A percentile compares a stretch with the other conserved stretches of the same genome.
Evolutionary conservation across 2,113 vertebrate genomes (phyloP).

Genomic region (Bubo bubo): DNA sequence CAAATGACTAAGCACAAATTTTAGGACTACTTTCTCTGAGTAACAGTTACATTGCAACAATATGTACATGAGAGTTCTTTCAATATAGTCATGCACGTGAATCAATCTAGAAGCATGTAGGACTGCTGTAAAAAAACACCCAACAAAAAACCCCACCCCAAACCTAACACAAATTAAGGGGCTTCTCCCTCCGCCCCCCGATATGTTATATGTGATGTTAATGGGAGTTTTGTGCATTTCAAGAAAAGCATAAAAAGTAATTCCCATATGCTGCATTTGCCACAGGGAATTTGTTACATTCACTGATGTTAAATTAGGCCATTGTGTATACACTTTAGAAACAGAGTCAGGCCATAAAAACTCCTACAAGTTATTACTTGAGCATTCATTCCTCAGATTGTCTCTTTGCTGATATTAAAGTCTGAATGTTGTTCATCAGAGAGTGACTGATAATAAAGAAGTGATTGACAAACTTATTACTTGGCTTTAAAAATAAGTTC

Average conservation of each 20-base stretch:
- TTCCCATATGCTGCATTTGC: constrained; percentile 64
- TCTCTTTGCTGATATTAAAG: constrained; percentile 70
- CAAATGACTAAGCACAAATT: neutral
- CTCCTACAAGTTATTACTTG: constrained; percentile 62
- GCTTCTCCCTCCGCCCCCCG: neutral
- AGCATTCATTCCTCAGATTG: constrained; percentile 53
- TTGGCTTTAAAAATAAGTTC: constrained; percentile 62
- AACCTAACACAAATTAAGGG: neutral
- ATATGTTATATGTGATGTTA: neutral
- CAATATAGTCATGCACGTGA: neutral
- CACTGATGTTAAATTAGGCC: constrained; percentile 62
- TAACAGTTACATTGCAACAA: neutral
- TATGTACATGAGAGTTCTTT: neutral
- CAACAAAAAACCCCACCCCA: neutral
- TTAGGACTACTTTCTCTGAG: neutral
- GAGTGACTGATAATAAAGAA: constrained; percentile 72
- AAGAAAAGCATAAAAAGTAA: constrained; percentile 46
- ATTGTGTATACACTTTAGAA: constrained; percentile 54
- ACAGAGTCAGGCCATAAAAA: constrained; percentile 59
- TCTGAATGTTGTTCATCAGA: constrained; percentile 70
- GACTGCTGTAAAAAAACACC: neutral
- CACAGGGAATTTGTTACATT: constrained; percentile 51
- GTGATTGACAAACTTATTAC: constrained; percentile 73
- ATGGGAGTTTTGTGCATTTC: constrained; percentile 39
- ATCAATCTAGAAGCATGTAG: neutral